Evolutionary conservation across 2,888 invertebrate genomes (phyloP).

Genomic region (Metallyticus violacea): DNA sequence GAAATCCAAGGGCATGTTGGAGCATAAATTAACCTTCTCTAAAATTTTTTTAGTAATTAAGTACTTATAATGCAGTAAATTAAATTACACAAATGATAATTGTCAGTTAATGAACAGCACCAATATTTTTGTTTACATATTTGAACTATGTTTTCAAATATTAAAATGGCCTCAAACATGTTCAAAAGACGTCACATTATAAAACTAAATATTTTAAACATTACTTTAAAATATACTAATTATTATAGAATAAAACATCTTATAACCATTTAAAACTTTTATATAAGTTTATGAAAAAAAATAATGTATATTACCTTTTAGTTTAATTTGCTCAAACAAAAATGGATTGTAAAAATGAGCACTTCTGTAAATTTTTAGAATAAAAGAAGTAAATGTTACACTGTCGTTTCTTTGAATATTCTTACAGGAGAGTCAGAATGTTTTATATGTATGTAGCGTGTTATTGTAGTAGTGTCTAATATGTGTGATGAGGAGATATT

Average conservation of each 20-base stretch:
- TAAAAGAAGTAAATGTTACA: constrained; percentile 36
- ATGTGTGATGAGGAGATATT: not conserved
- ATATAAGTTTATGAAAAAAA: not conserved
- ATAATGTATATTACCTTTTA: not conserved
- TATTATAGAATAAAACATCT: too few relatives aligned
- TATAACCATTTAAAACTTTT: not conserved
- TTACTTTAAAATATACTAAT: not conserved
- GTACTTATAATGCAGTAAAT: too few relatives aligned
- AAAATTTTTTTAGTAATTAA: too few relatives aligned
- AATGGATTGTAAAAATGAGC: not conserved
- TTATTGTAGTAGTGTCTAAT: constrained; percentile 43
- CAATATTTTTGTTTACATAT: not conserved
- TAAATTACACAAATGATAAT: not conserved
- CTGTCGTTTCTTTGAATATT: constrained; percentile 49
- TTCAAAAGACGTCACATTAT: not conserved
- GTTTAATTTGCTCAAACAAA: not conserved
- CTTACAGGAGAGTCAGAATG: constrained; percentile 47
- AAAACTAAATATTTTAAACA: not conserved
- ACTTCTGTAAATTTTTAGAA: not conserved
- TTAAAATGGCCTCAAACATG: not conserved
- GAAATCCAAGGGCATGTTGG: not conserved
- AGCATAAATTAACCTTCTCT: not conserved
- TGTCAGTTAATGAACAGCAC: not conserved
- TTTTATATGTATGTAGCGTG: constrained; percentile 48
- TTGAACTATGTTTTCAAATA: too few relatives aligned